Percentiles rank a stretch among this genome's conserved stretches.
Evolutionary conservation across 2,113 vertebrate species (phyloP).

Genomic region (Centropus bengalensis): DNA sequence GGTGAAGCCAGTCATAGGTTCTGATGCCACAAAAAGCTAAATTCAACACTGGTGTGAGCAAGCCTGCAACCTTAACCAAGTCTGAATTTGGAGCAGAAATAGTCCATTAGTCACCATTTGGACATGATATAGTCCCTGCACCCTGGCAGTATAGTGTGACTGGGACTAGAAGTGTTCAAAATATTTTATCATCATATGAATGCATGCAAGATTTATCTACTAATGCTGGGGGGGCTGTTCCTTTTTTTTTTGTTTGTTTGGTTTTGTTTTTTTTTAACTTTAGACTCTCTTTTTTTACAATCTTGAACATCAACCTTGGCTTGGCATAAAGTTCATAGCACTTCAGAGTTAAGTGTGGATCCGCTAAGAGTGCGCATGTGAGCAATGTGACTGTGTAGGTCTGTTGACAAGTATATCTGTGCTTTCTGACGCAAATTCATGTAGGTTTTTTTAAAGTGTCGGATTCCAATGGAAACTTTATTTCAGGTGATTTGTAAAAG

Average conservation of each 20-base stretch:
- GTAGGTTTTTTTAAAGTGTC: neutral
- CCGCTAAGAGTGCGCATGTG: neutral
- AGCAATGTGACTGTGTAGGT: neutral
- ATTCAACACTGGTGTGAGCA: neutral
- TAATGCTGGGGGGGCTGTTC: fast-evolving
- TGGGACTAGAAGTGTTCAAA: neutral
- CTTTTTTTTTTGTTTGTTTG: neutral
- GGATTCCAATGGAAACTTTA: neutral
- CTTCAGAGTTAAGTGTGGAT: neutral
- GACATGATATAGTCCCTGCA: neutral
- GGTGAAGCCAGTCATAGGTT: neutral
- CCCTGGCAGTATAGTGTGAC: neutral
- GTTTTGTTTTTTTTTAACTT: neutral
- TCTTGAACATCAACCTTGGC: neutral
- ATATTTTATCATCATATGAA: neutral
- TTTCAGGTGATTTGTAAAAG: neutral
- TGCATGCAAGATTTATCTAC: neutral
- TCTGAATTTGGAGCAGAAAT: neutral
- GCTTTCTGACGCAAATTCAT: neutral
- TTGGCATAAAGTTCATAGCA: neutral
- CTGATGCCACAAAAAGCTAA: neutral
- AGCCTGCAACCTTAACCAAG: neutral
- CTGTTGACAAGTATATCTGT: neutral
- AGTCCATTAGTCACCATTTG: neutral
- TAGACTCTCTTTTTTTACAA: neutral